Evolutionary conservation across 2,797 vertebrate genomes (phyloP), one percentile per base, ranked within the genome.

Genomic region (Spheniscus humboldti): DNA sequence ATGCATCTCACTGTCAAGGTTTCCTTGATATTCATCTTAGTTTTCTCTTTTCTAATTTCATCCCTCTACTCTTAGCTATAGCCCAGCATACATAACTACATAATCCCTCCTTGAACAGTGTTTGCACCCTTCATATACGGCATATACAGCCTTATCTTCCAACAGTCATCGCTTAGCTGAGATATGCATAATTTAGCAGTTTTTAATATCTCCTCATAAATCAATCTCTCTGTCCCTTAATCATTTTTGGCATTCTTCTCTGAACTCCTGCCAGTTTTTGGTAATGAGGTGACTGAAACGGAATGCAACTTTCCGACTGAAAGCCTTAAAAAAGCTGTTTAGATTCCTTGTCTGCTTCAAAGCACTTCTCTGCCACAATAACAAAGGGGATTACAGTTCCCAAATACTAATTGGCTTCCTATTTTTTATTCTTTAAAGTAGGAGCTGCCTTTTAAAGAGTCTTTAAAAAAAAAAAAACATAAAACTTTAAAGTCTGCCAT

Each of bases 151-250:
- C 37, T 66, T 28, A 79, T 62, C 50, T 56, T 75, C 75, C 73
- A 93, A 39, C 13, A 83, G 78, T 41, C 53, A 78, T 55, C 2
- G 2, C 27, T 80, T 74, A 75, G 50, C 41, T 57, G 35, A 78
- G 62, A 81, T 52, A 69, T 12, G 50, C 73, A 28, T 86, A 63
- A 84, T 83, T 88, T 53, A 82, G 63, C 47, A 48, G 18, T 10
- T 93, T 92, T 81, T 93, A 94, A 10, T 67, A 95, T 57, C 75
- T 69, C 69, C 55, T 81, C 43, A 55, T 73, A 83, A 92, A 92
- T 86, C 55, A 86, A 5, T 20, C 30, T 71, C 77, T 66, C 55
- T 67, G 39, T 72, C 72, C 47, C 33, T 88, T 59, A 55, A 77
- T 66, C 2, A 74, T 13, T 95, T 75, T 31, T 86, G 47, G 43